Conservation (phyloP, 2,888 invertebrate species). For the Trachelus stipa region DNA sequence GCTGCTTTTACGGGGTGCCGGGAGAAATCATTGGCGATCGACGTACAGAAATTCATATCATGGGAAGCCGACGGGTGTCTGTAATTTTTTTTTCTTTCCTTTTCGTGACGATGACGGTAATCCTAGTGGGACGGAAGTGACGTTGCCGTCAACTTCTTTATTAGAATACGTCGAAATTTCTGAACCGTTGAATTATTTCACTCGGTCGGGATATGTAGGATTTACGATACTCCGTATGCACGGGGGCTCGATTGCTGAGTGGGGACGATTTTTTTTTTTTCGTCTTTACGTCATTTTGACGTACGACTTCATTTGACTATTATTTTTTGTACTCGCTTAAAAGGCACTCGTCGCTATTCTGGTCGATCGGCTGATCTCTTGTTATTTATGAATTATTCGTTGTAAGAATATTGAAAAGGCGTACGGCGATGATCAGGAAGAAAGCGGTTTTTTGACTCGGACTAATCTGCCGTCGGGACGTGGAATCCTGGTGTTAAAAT, state of each 20-base stretch:
- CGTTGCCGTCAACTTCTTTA: constrained; percentile 31
- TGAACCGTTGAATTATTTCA: background rate
- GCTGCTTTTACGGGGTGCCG: background rate
- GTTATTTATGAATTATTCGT: background rate
- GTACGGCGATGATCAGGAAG: constrained; percentile 29
- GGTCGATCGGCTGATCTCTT: background rate
- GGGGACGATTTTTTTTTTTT: background rate
- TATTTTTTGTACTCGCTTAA: background rate
- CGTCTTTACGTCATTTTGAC: background rate
- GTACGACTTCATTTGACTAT: background rate
- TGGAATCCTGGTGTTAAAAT: constrained; percentile 59
- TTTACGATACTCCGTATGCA: background rate
- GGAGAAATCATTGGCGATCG: background rate
- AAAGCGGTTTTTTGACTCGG: constrained; percentile 55
- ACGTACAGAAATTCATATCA: background rate
- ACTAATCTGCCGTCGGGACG: constrained; percentile 55
- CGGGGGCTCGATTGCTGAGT: background rate
- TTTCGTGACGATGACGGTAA: background rate
- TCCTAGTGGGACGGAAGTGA: background rate
- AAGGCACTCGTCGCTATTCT: background rate
- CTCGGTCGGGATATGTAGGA: background rate
- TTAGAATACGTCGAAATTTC: constrained; percentile 25
- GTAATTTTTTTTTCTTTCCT: constrained; percentile 20
- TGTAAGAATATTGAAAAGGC: background rate
- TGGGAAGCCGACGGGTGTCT: constrained; percentile 29